A percentile compares a stretch with the other conserved stretches of the same genome.
Conservation (phyloP, 2,888 invertebrate species). For the Harpagoxenus sublaevis region DNA sequence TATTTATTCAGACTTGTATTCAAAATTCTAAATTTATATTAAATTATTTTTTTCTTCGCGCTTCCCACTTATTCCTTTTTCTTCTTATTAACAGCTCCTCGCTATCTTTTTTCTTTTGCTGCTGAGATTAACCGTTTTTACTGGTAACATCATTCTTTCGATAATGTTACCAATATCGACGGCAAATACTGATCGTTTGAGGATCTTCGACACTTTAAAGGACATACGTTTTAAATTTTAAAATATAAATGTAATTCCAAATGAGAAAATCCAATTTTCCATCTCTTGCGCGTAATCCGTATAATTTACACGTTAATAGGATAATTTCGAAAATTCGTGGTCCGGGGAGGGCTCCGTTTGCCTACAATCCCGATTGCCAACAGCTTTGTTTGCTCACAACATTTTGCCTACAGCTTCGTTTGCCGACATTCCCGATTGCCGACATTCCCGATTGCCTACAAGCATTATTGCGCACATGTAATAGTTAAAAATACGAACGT, state of each 20-base stretch:
- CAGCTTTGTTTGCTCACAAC: no score
- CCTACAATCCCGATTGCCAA: no score
- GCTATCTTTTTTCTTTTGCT: conserved; percentile 14
- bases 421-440: no score
- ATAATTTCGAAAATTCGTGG: background rate
- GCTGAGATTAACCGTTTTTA: background rate
- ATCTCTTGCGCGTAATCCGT: background rate
- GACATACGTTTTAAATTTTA: conserved; percentile 8
- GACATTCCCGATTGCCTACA: no score
- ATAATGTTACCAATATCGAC: background rate
- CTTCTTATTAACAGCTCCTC: conserved; percentile 47
- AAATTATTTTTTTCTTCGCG: conserved; percentile 10
- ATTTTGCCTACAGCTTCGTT: no score
- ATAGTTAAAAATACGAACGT: no score
- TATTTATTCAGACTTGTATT: conserved; percentile 35
- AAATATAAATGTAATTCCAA: background rate
- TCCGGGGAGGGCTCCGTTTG: no score
- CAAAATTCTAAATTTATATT: background rate
- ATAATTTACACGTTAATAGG: background rate
- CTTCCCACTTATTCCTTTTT: conserved; percentile 17
- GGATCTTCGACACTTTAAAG: conserved; percentile 7
- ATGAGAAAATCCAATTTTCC: background rate
- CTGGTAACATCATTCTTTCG: background rate
- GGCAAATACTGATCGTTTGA: conserved; percentile 27
- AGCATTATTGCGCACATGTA: no score